Percentiles rank a stretch among this genome's conserved stretches.
Evolutionary conservation across 2,888 invertebrate species (phyloP).

Genomic region (Euzophera pinguis): DNA sequence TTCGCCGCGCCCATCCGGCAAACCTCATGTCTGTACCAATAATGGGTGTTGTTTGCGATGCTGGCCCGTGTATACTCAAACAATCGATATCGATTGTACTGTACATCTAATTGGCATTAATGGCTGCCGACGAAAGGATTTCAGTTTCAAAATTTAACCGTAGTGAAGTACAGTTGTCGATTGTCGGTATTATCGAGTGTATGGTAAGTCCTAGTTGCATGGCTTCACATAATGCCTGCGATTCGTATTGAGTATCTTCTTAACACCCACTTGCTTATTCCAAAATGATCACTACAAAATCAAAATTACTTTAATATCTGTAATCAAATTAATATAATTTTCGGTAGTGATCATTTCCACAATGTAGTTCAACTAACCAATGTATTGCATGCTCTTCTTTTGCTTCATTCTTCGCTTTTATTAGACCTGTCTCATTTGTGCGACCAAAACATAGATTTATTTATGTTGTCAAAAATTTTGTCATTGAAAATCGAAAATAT

Average conservation of each 20-base stretch:
- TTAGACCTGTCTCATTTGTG: not conserved
- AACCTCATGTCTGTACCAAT: constrained; percentile 54
- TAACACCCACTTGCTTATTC: constrained; percentile 51
- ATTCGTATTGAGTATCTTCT: constrained; percentile 37
- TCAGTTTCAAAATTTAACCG: constrained; percentile 63
- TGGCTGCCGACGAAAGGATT: constrained; percentile 77
- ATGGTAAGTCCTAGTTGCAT: constrained; percentile 66
- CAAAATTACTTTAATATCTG: not conserved
- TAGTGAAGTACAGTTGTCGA: constrained; percentile 76
- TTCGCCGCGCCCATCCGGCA: constrained; percentile 41
- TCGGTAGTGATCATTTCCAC: constrained; percentile 41
- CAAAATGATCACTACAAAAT: constrained; percentile 43
- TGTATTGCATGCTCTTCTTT: constrained; percentile 40
- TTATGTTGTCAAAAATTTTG: no score
- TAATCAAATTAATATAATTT: not conserved
- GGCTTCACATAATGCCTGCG: constrained; percentile 50
- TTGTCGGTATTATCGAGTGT: constrained; percentile 66
- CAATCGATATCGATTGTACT: constrained; percentile 72
- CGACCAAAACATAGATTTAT: constrained; percentile 14
- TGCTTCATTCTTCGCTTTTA: constrained; percentile 38
- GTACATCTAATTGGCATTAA: constrained; percentile 69
- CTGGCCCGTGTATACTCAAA: constrained; percentile 62
- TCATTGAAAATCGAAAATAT: no score
- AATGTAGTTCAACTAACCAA: constrained; percentile 25
- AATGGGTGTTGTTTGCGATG: constrained; percentile 75